Base-by-base conservation (phyloP, 2,113 vertebrate genomes). In the Nesogale talazaci region DNA sequence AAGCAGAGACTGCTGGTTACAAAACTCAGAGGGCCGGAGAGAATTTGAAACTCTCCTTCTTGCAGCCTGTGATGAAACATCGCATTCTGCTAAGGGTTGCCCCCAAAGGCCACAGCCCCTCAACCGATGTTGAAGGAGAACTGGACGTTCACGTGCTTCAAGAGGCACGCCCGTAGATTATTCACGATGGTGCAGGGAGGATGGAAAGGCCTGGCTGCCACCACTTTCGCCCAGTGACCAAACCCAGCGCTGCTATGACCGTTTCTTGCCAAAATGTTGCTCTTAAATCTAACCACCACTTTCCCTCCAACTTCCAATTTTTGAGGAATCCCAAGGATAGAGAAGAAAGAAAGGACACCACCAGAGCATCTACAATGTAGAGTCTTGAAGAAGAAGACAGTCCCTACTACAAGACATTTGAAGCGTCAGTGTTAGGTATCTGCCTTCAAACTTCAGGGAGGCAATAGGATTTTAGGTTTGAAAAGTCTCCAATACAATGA, bases 201-300 rank as follows among this genome's bases (percentile, higher is more conserved):
- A 72, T 36, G 31, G 57, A 17, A 0, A 8, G 6, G 12, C 20
- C 78, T 61, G 46, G 42, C 52, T 94, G 5, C 69, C 3, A 0
- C 81, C 52, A 9, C 27, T 59, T 65, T 63, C 59, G 29, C 56
- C 20, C 74, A 19, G 46, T 38, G 38, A 65, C 34, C 81, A 82
- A 63, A 42, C 38, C 34, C 81, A 36, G 19, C 40, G 25, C 77
- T 9, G 69, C 31, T 74, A 12, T 27, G 34, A 86, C 56, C 7
- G 52, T 67, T 85, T 90, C 46, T 90, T 92, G n/a, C 65, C 56
- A 59, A 74, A 94, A 90, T 38, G 2, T 74, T 83, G 85, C 90
- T 40, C 25, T 16, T 83, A 67, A 76, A 38, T 82, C 65, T 75
- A 87, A 65, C 81, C 36, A 90, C 2, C 46, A 19, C 16, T 34